phyloP scores from a whole-genome alignment of 2,113 vertebrate species.

The Chlorodrepanis virens region DNA sequence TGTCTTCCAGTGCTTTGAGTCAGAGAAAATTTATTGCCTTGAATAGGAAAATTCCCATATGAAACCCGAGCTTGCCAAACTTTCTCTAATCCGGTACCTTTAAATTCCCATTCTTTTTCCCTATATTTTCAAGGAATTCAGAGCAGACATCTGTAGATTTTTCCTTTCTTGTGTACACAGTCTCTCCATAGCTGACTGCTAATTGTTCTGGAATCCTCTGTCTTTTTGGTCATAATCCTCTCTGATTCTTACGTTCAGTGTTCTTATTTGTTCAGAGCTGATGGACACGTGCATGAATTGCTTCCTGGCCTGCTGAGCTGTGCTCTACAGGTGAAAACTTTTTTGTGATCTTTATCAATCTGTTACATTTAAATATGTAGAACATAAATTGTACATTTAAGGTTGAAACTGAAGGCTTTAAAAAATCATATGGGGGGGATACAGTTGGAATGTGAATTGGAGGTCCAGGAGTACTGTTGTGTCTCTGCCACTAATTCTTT shows the following conservation, averaged over 20 bases:
- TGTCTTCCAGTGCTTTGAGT: constrained; percentile 15
- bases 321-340: background rate
- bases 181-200: background rate
- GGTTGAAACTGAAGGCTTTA: background rate
- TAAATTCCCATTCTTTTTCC: background rate
- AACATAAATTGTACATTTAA: background rate
- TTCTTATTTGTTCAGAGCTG: background rate
- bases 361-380: background rate
- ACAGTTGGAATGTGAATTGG: background rate
- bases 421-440: background rate
- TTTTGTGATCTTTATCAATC: background rate
- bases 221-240: background rate
- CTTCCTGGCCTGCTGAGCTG: background rate
- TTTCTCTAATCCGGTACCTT: background rate
- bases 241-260: fast-evolving
- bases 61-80: background rate
- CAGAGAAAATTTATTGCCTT: constrained; percentile 19
- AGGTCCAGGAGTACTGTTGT: background rate
- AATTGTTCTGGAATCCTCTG: background rate
- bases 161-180: background rate
- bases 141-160: background rate
- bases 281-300: background rate
- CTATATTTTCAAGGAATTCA: background rate
- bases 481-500: background rate
- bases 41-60: background rate